phyloP scores from a whole-genome alignment of 2,113 vertebrate genomes.

The Otolemur garnettii region DNA sequence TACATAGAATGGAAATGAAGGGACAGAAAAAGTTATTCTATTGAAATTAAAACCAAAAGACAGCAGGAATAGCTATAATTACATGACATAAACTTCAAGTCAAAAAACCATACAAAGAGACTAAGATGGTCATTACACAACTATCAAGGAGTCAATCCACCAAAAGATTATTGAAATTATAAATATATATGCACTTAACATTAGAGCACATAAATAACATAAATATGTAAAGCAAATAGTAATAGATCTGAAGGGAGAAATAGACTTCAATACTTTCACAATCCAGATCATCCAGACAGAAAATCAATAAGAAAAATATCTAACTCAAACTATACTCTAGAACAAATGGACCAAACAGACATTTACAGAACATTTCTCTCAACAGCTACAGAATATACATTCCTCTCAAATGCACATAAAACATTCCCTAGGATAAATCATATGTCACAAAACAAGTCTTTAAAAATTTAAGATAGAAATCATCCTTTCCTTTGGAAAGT shows the following conservation, averaged over 20 bases:
- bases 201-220: neutral
- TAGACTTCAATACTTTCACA: neutral
- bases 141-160: neutral
- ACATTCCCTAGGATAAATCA: neutral
- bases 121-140: neutral
- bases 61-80: neutral
- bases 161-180: neutral
- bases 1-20: neutral
- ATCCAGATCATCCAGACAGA: neutral
- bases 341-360: neutral
- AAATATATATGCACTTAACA: neutral
- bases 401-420: neutral
- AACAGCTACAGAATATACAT: neutral
- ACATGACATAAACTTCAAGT: neutral
- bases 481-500: neutral
- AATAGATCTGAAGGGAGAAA: neutral
- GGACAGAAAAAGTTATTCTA: neutral
- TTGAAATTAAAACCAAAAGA: neutral
- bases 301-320: neutral
- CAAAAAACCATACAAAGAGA: neutral
- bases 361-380: neutral
- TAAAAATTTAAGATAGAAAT: neutral
- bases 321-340: neutral
- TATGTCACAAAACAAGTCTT: neutral
- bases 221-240: neutral